These are phyloP conservation scores for Pleuronectes platessa DNA, from an alignment of 2,113 vertebrate genomes.

Conservation along the genomic window DNA sequence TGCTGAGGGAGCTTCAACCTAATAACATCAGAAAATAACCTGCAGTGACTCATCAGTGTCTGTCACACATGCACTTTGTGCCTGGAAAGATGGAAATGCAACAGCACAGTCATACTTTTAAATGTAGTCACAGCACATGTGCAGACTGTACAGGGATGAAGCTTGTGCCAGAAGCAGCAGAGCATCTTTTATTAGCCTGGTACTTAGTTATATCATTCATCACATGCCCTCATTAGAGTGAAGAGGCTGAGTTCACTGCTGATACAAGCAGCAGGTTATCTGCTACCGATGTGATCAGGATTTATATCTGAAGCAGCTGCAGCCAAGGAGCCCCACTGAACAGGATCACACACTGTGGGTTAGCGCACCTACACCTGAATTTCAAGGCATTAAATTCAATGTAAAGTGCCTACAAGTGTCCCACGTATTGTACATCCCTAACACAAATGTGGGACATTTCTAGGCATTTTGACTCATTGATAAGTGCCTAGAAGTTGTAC, in stretches of 20 bases:
- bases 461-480: no score
- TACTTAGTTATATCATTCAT: not conserved
- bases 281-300: not conserved
- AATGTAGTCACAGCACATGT: no score
- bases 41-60: not conserved
- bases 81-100: constrained; percentile 1
- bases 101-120: not conserved
- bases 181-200: no score
- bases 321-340: not conserved
- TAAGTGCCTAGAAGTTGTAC: no score
- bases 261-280: not conserved
- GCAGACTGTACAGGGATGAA: no score
- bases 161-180: no score
- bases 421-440: no score
- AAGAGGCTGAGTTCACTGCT: not conserved
- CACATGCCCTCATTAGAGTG: not conserved
- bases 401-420: no score
- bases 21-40: no score
- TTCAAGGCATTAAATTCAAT: no score
- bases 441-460: no score
- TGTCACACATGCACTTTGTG: not conserved
- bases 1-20: not conserved
- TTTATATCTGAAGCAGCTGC: not conserved
- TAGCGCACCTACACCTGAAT: not conserved
- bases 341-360: not conserved